phyloP scores from a whole-genome alignment of 2,113 vertebrate genomes.

The Pipa parva region DNA sequence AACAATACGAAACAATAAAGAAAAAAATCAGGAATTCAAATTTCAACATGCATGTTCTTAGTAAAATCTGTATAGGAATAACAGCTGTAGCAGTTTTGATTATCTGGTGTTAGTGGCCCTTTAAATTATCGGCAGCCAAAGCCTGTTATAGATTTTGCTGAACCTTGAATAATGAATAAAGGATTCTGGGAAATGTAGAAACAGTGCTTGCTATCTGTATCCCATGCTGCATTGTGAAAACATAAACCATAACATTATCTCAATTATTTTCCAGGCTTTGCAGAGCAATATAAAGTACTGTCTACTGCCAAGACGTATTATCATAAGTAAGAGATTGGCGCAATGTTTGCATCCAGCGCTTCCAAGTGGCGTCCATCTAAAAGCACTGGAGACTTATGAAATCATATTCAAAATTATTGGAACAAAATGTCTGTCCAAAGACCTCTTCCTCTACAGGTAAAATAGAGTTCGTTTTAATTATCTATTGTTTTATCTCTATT shows the following conservation, averaged over 20 bases:
- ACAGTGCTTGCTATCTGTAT: neutral
- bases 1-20: no score
- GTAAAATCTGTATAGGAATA: no score
- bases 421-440: constrained; percentile 85
- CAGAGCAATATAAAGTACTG: constrained; percentile 95
- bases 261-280: constrained; percentile 71
- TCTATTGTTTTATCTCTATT: fast-evolving
- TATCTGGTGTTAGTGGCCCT: no score
- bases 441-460: constrained; percentile 88
- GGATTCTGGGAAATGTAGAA: neutral
- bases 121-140: no score
- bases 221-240: neutral
- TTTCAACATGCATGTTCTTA: no score
- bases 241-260: neutral
- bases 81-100: no score
- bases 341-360: constrained; percentile 94
- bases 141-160: no score
- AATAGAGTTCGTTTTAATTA: neutral
- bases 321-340: constrained; percentile 91
- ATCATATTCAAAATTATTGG: constrained; percentile 97
- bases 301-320: constrained; percentile 78
- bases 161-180: no score
- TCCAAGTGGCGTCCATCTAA: constrained; percentile 93
- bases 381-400: constrained; percentile 94
- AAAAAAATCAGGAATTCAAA: no score